These are phyloP conservation scores for Blennius ocellaris DNA, from an alignment of 2,113 vertebrate species.

Conservation along the genomic window DNA sequence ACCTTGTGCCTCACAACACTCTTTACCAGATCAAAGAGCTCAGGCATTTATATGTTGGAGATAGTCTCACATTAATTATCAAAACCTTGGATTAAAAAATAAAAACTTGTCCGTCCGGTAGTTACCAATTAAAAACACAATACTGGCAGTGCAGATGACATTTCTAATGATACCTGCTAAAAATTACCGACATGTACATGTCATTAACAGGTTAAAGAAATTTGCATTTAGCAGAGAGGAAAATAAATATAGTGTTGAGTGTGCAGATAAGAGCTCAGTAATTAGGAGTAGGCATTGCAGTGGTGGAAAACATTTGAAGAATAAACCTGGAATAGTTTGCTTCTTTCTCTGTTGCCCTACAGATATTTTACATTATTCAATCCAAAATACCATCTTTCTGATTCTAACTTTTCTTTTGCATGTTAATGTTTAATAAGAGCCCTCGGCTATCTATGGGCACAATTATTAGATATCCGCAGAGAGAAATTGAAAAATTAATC, in stretches of 20 bases:
- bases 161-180: conserved; percentile 57
- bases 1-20: conserved; percentile 38
- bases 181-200: conserved; percentile 62
- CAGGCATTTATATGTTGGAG: conserved; percentile 57
- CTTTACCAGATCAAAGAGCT: conserved; percentile 65
- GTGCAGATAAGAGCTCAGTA: conserved; percentile 73
- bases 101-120: conserved; percentile 50
- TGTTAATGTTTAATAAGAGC: conserved; percentile 98
- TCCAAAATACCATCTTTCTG: conserved; percentile 95
- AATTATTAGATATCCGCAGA: conserved; percentile 98
- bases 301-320: conserved; percentile 82
- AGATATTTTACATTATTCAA: conserved; percentile 98
- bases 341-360: conserved; percentile 86
- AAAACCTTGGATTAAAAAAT: conserved; percentile 59
- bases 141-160: conserved; percentile 53
- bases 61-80: conserved; percentile 68
- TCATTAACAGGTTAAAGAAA: conserved; percentile 74
- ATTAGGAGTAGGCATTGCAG: conserved; percentile 71
- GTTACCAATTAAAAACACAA: conserved; percentile 72
- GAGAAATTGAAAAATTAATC: conserved; percentile 99
- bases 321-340: conserved; percentile 85
- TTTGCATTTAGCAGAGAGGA: conserved; percentile 71
- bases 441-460: conserved; percentile 90
- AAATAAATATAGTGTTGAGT: conserved; percentile 76
- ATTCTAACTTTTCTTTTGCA: conserved; percentile 91